These are phyloP conservation scores for Mythimna ferrago DNA, from an alignment of 2,888 invertebrate species.

Conservation along the genomic window DNA sequence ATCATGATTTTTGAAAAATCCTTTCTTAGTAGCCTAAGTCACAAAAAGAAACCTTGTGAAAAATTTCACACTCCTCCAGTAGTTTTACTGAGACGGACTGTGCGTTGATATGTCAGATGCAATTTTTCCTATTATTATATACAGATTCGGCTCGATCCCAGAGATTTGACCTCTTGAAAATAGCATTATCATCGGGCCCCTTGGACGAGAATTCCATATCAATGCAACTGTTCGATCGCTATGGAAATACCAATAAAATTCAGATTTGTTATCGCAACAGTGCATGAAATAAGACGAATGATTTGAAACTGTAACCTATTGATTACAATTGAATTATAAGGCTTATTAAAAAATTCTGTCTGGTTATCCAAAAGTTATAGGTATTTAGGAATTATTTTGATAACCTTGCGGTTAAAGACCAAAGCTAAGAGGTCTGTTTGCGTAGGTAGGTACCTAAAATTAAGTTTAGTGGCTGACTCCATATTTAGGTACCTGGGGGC, in stretches of 20 bases:
- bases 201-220: neutral
- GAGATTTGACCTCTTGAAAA: neutral
- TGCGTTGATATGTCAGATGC: no score
- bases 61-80: no score
- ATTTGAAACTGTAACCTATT: constrained; percentile 42
- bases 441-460: neutral
- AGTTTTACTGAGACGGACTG: no score
- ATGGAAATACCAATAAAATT: constrained; percentile 11
- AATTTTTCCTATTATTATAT: neutral
- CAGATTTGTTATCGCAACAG: constrained; percentile 28
- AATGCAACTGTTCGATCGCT: neutral
- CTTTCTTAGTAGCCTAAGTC: no score
- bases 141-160: neutral
- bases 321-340: constrained; percentile 42
- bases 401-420: neutral
- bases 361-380: neutral
- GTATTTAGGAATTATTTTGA: neutral
- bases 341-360: neutral
- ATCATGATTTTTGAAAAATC: no score
- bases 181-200: neutral
- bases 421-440: neutral
- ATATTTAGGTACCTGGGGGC: neutral
- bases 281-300: constrained; percentile 45
- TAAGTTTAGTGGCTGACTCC: neutral
- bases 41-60: no score